Evolutionary conservation across 2,113 vertebrate genomes (phyloP).

Genomic region (Tragelaphus scriptus): DNA sequence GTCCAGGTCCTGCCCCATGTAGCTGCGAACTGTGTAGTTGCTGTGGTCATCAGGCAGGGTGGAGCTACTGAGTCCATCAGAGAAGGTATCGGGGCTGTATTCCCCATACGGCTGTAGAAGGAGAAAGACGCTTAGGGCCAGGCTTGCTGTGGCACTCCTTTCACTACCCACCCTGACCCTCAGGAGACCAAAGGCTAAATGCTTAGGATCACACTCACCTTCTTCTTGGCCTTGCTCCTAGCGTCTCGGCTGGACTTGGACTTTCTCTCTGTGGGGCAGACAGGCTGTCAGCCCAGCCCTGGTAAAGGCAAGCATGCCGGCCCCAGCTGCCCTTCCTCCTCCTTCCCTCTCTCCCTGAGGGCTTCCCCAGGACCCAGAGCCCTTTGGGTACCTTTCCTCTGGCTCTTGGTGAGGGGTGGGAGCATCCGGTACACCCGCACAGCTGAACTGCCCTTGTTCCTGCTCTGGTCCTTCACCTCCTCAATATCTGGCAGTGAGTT

Average conservation of each 20-base stretch:
- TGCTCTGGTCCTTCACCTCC: conserved; percentile 93
- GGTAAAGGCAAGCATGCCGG: not conserved
- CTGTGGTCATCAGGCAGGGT: conserved; percentile 79
- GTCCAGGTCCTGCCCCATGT: conserved; percentile 82
- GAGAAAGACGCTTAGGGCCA: conserved; percentile 1
- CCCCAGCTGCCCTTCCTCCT: not conserved
- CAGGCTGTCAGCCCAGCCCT: conserved; percentile 11
- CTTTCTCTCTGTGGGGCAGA: conserved; percentile 83
- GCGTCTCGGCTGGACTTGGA: conserved; percentile 79
- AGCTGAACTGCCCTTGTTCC: conserved; percentile 93
- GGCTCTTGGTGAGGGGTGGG: conserved; percentile 81
- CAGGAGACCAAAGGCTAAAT: not conserved
- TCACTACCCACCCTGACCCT: not conserved
- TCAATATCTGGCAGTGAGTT: conserved; percentile 96
- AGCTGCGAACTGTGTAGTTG: conserved; percentile 67
- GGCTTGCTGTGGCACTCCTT: not conserved
- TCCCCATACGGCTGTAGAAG: conserved; percentile 66
- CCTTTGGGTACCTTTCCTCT: conserved; percentile 79
- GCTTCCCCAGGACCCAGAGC: not conserved
- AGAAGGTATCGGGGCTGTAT: conserved; percentile 73
- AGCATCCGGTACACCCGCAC: conserved; percentile 95
- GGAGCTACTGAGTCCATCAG: conserved; percentile 79
- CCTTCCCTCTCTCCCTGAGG: not conserved
- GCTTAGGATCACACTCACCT: conserved; percentile 79
- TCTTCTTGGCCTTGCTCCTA: conserved; percentile 82